Base-by-base conservation (phyloP, 1,140 invertebrate genomes). In the Drosophila lowei region DNA sequence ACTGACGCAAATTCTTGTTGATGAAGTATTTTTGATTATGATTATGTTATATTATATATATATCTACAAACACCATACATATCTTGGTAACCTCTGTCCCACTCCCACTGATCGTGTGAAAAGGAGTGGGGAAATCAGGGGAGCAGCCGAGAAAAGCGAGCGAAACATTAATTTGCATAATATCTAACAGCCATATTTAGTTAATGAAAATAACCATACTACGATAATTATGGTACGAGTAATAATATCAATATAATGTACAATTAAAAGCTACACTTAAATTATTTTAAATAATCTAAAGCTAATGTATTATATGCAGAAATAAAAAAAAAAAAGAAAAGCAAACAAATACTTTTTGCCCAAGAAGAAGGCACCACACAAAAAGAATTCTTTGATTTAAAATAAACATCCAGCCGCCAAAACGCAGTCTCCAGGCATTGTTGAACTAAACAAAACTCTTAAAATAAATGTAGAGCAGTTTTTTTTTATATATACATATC, bases 171-270 rank as follows among this genome's bases (percentile, higher is more conserved):
- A 30, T 68, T 41, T 47, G 44, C 16, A 66, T 74, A 60, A 75
- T 57, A 77, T 66, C 60, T 77, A 86, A 89, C 73, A 89, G 86
- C 85, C 86, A 89, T 89, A 90, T 83, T 86, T 90, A 90, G 86
- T 79, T 90, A 81, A 90, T 90, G 76, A 81, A 86, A 46, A 41
- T 49, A 54, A 47, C 11, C 21, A 60, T 34, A 44, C 28, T 52
- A 61, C 52, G 43, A 43, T 65, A 59, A 44, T 65, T 67, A 66
- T 42, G 62, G 47, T 38, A 38, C 34, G 34, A 13, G 11, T 74
- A 77, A 62, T 72, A 81, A 72, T 65, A 88, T 68, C 80, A 68
- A 57, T 23, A 72, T 60, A 59, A 73, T 88, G 78, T 88, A 88
- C 66, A 81, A 81, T 62, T 68, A 68, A 68, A 68, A 41, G 62